Evolutionary conservation across 2,797 vertebrate genomes (phyloP).

Genomic region (Hapalemur alaotrensis): DNA sequence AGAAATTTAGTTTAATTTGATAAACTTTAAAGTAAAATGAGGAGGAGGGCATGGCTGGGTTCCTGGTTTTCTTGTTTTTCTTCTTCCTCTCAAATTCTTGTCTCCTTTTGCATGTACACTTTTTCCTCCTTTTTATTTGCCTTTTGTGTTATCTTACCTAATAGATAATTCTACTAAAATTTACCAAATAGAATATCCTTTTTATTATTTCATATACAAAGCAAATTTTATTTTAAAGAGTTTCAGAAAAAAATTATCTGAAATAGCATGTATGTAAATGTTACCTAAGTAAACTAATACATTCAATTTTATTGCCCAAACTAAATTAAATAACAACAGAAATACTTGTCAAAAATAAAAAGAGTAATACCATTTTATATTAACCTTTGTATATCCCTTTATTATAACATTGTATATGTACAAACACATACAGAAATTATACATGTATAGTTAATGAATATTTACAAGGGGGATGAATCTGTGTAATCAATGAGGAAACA

Average conservation of each 20-base stretch:
- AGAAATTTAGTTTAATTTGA: neutral
- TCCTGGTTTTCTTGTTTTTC: neutral
- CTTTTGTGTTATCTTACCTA: neutral
- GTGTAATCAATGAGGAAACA: neutral
- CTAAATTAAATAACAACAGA: neutral
- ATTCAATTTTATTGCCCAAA: neutral
- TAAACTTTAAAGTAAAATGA: neutral
- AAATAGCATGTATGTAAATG: neutral
- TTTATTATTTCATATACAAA: neutral
- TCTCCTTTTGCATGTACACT: neutral
- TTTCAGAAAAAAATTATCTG: neutral
- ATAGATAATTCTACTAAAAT: neutral
- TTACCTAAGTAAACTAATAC: neutral
- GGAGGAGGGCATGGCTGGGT: fast-evolving
- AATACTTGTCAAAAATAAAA: neutral
- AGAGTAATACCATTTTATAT: neutral
- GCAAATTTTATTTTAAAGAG: neutral
- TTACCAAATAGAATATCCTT: neutral
- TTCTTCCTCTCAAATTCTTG: neutral
- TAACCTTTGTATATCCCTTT: neutral
- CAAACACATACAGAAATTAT: neutral
- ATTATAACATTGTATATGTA: neutral
- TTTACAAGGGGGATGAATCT: neutral
- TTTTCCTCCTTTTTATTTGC: neutral
- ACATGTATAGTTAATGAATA: neutral